These are phyloP conservation scores for Linnaemya vulpina DNA, from an alignment of 2,888 invertebrate species.

Conservation along the genomic window DNA sequence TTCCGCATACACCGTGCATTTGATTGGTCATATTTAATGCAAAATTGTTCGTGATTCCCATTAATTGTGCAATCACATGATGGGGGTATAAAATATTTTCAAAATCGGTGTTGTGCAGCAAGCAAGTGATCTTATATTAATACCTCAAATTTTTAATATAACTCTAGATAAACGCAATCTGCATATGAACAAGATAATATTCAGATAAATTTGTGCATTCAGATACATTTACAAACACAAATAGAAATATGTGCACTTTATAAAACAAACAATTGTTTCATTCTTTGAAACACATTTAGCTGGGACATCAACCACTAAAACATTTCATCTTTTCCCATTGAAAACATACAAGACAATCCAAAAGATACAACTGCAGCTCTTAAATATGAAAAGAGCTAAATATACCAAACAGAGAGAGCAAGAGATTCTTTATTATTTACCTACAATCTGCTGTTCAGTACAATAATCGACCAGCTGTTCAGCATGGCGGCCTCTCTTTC, in stretches of 20 bases:
- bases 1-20: too few relatives aligned
- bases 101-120: too few relatives aligned
- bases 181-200: not conserved
- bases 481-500: constrained; percentile 53
- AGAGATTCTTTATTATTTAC: constrained; percentile 28
- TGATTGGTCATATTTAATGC: too few relatives aligned
- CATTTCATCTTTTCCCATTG: constrained; percentile 25
- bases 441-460: constrained; percentile 34
- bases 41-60: too few relatives aligned
- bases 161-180: too few relatives aligned
- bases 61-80: too few relatives aligned
- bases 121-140: too few relatives aligned
- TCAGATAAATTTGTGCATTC: not conserved
- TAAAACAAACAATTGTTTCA: not conserved
- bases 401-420: constrained; percentile 14
- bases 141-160: too few relatives aligned
- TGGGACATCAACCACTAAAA: constrained; percentile 41
- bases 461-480: constrained; percentile 64
- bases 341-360: constrained; percentile 51
- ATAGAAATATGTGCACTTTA: too few relatives aligned
- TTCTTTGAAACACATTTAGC: constrained; percentile 26
- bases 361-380: constrained; percentile 40
- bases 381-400: constrained; percentile 1
- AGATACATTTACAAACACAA: not conserved
- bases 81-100: too few relatives aligned